phyloP scores from a whole-genome alignment of 2,113 vertebrate genomes.

The Xenus cinereus region DNA sequence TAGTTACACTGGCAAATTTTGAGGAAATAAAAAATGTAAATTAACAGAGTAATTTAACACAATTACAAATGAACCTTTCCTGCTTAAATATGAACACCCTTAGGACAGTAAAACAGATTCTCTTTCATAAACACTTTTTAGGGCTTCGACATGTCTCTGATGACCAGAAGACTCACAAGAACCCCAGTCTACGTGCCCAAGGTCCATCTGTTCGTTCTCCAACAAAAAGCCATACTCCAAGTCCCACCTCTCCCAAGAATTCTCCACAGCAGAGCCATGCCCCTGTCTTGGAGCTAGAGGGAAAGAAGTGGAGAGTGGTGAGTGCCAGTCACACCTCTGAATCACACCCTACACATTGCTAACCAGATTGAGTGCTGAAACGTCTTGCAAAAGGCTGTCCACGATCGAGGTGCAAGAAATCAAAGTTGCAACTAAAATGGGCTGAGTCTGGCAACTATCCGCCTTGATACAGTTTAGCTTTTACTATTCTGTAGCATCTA shows the following conservation, averaged over 20 bases:
- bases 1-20: not conserved
- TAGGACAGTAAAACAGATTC: not conserved
- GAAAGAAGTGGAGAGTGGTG: conserved; percentile 99
- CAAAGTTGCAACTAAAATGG: not conserved
- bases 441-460: not conserved
- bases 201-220: conserved; percentile 68
- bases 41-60: not conserved
- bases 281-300: conserved; percentile 89
- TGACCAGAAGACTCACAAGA: conserved; percentile 91
- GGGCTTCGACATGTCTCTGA: conserved; percentile 92
- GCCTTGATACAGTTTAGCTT: not conserved
- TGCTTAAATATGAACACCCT: not conserved
- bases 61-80: not conserved
- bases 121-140: conserved; percentile 15
- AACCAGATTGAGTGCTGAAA: not conserved
- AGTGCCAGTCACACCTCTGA: conserved; percentile 41
- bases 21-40: not conserved
- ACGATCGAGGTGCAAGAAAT: not conserved
- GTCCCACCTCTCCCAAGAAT: conserved; percentile 56
- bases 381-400: not conserved
- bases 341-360: not conserved
- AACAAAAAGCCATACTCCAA: conserved; percentile 71
- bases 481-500: not conserved
- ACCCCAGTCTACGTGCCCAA: conserved; percentile 83
- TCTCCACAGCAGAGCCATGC: conserved; percentile 72